Percentiles rank a stretch among this genome's conserved stretches.
Evolutionary conservation across 2,113 vertebrate genomes (phyloP).

Genomic region (Lanius collurio): DNA sequence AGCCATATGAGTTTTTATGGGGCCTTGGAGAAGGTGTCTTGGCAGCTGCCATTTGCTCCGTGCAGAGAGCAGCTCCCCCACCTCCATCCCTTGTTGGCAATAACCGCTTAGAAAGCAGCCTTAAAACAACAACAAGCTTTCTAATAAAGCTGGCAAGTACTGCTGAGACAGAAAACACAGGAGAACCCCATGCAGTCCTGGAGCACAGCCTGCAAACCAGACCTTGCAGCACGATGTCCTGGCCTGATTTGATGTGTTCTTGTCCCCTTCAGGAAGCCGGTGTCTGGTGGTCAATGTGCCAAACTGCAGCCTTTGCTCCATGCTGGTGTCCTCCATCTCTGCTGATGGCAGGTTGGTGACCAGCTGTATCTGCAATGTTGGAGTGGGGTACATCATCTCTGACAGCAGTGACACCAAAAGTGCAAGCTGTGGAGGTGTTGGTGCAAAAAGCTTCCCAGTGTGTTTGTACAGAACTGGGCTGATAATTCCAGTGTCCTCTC

Average conservation of each 20-base stretch:
- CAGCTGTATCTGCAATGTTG: neutral
- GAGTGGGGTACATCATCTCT: neutral
- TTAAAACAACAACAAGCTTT: slow-evolving; percentile 44
- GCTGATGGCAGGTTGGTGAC: neutral
- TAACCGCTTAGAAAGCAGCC: neutral
- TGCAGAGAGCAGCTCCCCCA: neutral
- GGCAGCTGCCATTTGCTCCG: neutral
- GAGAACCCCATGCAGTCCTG: neutral
- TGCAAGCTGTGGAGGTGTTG: neutral
- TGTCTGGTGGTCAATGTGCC: accelerated
- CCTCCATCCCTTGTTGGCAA: neutral
- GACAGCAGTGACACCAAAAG: neutral
- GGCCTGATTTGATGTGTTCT: accelerated
- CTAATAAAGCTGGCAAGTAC: slow-evolving; percentile 31
- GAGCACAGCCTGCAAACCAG: neutral
- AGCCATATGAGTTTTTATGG: neutral
- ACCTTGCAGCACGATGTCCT: neutral
- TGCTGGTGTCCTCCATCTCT: neutral
- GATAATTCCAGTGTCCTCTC: neutral
- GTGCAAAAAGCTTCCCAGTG: neutral
- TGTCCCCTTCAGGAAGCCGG: neutral
- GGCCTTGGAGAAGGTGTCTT: slow-evolving; percentile 34
- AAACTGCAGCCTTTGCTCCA: neutral
- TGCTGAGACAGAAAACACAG: neutral
- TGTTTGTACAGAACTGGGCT: neutral